These are phyloP conservation scores for Mizuhopecten yessoensis DNA, from an alignment of 1,140 invertebrate genomes.

Conservation along the genomic window DNA sequence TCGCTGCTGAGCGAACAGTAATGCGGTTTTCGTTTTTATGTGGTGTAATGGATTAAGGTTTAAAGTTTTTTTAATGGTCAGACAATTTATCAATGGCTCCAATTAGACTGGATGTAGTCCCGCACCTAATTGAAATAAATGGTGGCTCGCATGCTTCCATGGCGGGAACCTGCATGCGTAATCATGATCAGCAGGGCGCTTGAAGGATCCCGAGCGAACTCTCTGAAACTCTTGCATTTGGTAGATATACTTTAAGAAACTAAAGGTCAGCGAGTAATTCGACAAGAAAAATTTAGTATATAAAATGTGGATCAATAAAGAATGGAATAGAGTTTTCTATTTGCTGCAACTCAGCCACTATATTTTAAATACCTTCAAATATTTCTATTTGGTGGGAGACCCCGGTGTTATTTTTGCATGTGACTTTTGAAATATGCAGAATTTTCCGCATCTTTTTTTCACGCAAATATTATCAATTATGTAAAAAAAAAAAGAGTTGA, in stretches of 20 bases:
- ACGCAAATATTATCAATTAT: too few relatives aligned
- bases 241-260: not conserved
- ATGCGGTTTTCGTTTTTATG: constrained; percentile 15
- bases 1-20: not conserved
- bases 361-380: too few relatives aligned
- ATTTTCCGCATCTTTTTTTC: too few relatives aligned
- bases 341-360: too few relatives aligned
- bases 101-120: constrained; percentile 20
- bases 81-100: constrained; percentile 38
- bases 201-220: not conserved
- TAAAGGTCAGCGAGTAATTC: not conserved
- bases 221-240: not conserved
- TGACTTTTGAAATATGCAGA: too few relatives aligned
- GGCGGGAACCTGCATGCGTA: not conserved
- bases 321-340: too few relatives aligned
- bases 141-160: constrained; percentile 21
- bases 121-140: constrained; percentile 19
- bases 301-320: too few relatives aligned
- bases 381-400: too few relatives aligned
- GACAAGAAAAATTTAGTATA: too few relatives aligned
- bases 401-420: too few relatives aligned
- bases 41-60: constrained; percentile 27
- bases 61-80: constrained; percentile 34
- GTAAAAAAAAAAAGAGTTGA: too few relatives aligned
- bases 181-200: not conserved